These are phyloP conservation scores for Cheilosia grossa DNA, from an alignment of 2,888 invertebrate species.

Conservation along the genomic window DNA sequence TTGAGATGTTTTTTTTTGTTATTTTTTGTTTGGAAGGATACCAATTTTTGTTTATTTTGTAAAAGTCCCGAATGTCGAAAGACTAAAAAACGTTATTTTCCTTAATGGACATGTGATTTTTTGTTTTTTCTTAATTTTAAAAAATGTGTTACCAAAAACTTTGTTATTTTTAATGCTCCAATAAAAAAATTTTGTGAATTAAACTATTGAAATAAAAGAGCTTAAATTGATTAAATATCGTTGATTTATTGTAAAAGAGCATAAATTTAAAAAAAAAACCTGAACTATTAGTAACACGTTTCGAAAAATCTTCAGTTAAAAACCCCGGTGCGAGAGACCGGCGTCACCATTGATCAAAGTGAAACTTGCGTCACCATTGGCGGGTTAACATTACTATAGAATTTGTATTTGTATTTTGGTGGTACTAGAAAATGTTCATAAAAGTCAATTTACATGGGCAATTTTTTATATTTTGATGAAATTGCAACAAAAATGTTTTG, in stretches of 20 bases:
- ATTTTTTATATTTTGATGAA: no score
- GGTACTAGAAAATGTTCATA: no score
- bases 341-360: no score
- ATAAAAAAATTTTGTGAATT: conserved; percentile 21
- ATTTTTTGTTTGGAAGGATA: conserved; percentile 21
- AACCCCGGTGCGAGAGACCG: no score
- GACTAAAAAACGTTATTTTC: conserved; percentile 3
- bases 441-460: no score
- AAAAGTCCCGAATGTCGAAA: conserved; percentile 12
- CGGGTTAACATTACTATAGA: no score
- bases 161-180: conserved; percentile 26
- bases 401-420: no score
- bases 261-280: conserved; percentile 23
- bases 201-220: conserved; percentile 27
- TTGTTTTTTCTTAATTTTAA: conserved; percentile 14
- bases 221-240: conserved; percentile 18
- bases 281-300: conserved; percentile 13
- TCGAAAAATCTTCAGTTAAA: not conserved
- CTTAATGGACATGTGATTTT: conserved; percentile 10
- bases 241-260: conserved; percentile 20
- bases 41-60: conserved; percentile 29
- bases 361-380: no score
- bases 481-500: no score
- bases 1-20: not conserved
- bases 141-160: conserved; percentile 16